phyloP scores from a whole-genome alignment of 2,888 invertebrate genomes.

The Caenorhabditis wallacei region DNA sequence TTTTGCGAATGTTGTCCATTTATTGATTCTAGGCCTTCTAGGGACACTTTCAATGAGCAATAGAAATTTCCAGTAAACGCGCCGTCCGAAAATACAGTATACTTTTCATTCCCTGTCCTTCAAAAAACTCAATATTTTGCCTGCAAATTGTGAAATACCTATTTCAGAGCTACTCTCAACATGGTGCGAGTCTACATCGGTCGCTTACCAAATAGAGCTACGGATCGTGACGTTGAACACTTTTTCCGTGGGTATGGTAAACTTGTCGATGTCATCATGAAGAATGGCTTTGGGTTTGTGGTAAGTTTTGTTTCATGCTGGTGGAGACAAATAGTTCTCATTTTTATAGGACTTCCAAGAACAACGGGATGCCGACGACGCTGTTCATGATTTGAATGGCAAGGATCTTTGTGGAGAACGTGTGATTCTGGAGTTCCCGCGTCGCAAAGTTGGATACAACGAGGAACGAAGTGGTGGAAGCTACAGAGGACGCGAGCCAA shows the following conservation, averaged over 20 bases:
- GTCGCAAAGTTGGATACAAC: constrained; percentile 64
- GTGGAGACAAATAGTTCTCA: not conserved
- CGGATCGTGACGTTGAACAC: constrained; percentile 95
- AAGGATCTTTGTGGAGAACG: constrained; percentile 85
- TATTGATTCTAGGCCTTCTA: no score
- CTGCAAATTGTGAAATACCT: not conserved
- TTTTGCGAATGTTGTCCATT: not conserved
- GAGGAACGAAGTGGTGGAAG: constrained; percentile 74
- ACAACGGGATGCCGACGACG: constrained; percentile 85
- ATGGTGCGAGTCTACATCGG: constrained; percentile 88
- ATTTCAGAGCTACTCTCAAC: constrained; percentile 27
- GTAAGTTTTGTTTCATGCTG: constrained; percentile 85
- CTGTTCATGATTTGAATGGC: constrained; percentile 85
- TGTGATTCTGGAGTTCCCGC: constrained; percentile 73
- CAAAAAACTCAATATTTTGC: not conserved
- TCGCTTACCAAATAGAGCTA: constrained; percentile 88
- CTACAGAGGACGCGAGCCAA: constrained; percentile 42
- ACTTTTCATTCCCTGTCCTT: not conserved
- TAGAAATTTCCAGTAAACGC: no score
- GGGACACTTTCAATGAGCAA: no score
- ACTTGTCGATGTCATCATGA: constrained; percentile 94
- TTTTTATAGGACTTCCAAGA: constrained; percentile 85
- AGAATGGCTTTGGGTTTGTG: constrained; percentile 98
- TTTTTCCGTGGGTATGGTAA: constrained; percentile 97
- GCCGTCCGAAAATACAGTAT: no score